Evolutionary conservation across 2,113 vertebrate genomes (phyloP), one percentile per base, ranked within the genome.

Genomic region (Progne subis): DNA sequence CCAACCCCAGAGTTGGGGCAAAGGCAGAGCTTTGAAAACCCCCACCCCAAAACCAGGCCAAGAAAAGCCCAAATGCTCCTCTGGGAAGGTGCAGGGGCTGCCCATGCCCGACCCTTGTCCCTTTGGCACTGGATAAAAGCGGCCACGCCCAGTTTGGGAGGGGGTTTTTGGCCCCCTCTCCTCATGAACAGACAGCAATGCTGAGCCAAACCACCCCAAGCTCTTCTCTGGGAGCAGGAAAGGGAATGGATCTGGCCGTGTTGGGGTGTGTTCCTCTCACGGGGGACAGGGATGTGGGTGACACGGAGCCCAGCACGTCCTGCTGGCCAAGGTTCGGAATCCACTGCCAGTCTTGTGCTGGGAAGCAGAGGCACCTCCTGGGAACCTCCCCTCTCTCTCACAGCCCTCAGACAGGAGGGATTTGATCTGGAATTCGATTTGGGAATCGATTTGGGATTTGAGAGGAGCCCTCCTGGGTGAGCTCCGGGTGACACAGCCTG

Each of bases 121-220:
- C 47, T 43, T 21, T 0, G 6, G 31, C 31, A 31, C 17, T 4
- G 2, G 6, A 13, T 5, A 1, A 3, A 28, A 70, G 34, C 1
- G 6, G 44, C 21, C 1, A 0, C 39, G 13, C 12, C 44, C 3
- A 0, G 5, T 1, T 4, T 34, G 50, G 41, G 50, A 11, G 56
- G 25, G 6, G 8, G 1, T 3, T 85, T 83, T 82, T 29, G 53
- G 25, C 18, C 21, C 43, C 18, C 1, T 49, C 12, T 60, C 18
- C 32, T 5, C 0, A 0, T 2, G 7, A 37, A 34, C 0, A 16
- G 29, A 28, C 71, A 83, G 50, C 0, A 1, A 6, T 12, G 14
- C 24, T 39, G 59, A 82, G 59, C 47, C 39, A 55, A 53, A 59
- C 4, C 21, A 34, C 13, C 8, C 28, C 18, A 56, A 39, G 15